Conservation (phyloP, 2,888 invertebrate genomes). For the Calliphora vomitoria region DNA sequence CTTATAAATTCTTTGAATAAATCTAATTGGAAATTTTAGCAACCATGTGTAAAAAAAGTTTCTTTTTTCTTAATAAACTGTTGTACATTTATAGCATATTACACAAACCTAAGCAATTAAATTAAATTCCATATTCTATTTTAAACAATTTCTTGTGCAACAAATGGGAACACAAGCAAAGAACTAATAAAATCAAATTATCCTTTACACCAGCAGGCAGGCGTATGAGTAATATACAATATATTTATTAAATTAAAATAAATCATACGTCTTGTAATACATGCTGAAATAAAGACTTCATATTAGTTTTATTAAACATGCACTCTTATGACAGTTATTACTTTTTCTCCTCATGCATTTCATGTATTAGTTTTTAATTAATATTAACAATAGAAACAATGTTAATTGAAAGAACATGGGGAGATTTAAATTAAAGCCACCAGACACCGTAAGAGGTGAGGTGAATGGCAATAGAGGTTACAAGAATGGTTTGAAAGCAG, state of each 20-base stretch:
- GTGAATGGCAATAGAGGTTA: neutral
- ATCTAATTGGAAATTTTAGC: no score
- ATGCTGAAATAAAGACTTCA: neutral
- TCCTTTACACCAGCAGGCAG: neutral
- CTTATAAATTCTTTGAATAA: no score
- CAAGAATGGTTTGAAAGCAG: neutral
- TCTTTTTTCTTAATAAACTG: no score
- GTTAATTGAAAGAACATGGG: conserved; percentile 17
- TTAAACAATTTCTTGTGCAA: no score
- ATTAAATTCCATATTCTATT: no score
- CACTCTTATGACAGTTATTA: neutral
- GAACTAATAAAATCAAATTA: conserved; percentile 8
- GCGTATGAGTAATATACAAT: conserved; percentile 11
- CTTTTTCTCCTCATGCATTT: neutral
- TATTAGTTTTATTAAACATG: neutral
- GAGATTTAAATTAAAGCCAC: conserved; percentile 2
- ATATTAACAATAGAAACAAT: conserved; percentile 30
- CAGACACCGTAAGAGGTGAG: neutral
- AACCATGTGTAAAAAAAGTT: no score
- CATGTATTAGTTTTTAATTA: conserved; percentile 27
- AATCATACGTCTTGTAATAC: conserved; percentile 22
- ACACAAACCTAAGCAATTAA: no score
- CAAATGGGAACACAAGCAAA: no score
- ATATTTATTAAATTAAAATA: conserved; percentile 34
- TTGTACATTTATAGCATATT: no score